A percentile compares a stretch with the other conserved stretches of the same genome.
phyloP scores from a whole-genome alignment of 2,797 vertebrate species.

The Catamblyrhynchus diadema region DNA sequence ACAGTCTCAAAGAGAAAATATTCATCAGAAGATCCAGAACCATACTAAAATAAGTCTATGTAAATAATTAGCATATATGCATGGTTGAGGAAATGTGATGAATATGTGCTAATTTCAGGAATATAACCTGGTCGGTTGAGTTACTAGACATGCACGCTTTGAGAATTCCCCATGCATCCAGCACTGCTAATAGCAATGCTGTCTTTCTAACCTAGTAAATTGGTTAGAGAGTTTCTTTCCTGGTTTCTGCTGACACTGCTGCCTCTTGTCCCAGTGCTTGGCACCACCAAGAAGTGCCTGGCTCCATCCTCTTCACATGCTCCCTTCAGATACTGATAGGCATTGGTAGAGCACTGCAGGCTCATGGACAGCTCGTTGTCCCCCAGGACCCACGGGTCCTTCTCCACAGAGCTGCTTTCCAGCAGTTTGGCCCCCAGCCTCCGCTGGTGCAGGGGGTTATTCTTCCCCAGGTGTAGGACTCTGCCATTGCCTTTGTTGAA shows the following conservation, averaged over 20 bases:
- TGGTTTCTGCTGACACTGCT: neutral
- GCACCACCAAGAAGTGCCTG: neutral
- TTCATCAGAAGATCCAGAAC: neutral
- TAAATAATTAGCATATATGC: neutral
- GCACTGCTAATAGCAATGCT: accelerated
- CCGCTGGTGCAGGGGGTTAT: neutral
- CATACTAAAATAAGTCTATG: neutral
- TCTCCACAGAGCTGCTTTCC: neutral
- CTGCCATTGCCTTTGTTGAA: neutral
- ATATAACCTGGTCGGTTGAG: neutral
- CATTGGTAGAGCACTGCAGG: neutral
- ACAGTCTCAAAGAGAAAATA: neutral
- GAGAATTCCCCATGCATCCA: neutral
- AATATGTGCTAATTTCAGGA: neutral
- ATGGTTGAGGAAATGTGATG: neutral
- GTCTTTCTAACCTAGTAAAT: neutral
- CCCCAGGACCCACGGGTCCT: neutral
- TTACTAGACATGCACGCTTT: neutral
- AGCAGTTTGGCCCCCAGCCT: neutral
- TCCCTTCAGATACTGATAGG: neutral
- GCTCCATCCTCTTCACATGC: neutral
- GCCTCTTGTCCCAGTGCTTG: neutral
- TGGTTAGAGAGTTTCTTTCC: neutral
- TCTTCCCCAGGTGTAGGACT: neutral
- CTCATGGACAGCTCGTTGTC: neutral